Evolutionary conservation across 2,888 invertebrate genomes (phyloP), one percentile per base, ranked within the genome.

Genomic region (Geophilus truncorum): DNA sequence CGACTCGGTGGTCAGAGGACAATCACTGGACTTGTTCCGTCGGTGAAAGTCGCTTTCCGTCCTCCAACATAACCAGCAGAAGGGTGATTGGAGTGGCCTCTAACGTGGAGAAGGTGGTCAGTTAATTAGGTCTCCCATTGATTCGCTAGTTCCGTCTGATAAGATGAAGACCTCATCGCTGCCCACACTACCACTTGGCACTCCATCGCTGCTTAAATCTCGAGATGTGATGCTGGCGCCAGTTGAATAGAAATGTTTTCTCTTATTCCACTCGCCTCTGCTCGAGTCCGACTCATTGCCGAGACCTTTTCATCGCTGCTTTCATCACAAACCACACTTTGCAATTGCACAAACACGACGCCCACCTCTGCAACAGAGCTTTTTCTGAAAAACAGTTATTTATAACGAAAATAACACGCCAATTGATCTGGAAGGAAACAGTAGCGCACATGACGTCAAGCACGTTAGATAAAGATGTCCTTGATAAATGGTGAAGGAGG

Each of bases 61-160:
- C 70, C 15, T 28, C 70, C 70, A 70, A 70, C 70, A 70, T 70
- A 70, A 70, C 70, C 70, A 28, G 70, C 25, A 28, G 70, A 28
- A 10, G 70, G 70, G 70, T 70, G 70, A 70, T 70, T 70, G 70
- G 70, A 70, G 25, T 70, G 70, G 70, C 70, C 70, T 70, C 70
- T 70, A 70, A 70, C 70, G 70, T 70, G 70, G 70, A 70, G 70
- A 70, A 25, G 70, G 70, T 70, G 70, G 70, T 70, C 70, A 70
- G 70, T 70, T 70, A 70, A 70, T 70, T 70, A 70, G 70, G 70
- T 28, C 28, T 70, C 70, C 70, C 70, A 70, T 70, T 70, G 70
- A 70, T 70, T 70, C 70, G 70, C 70, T 70, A 70, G 70, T 70
- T 70, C 70, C 70, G 70, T 70, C 70, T 70, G 70, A 70, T 70